These are phyloP conservation scores for Delichon dasypus DNA, from an alignment of 2,797 vertebrate genomes.

Conservation along the genomic window DNA sequence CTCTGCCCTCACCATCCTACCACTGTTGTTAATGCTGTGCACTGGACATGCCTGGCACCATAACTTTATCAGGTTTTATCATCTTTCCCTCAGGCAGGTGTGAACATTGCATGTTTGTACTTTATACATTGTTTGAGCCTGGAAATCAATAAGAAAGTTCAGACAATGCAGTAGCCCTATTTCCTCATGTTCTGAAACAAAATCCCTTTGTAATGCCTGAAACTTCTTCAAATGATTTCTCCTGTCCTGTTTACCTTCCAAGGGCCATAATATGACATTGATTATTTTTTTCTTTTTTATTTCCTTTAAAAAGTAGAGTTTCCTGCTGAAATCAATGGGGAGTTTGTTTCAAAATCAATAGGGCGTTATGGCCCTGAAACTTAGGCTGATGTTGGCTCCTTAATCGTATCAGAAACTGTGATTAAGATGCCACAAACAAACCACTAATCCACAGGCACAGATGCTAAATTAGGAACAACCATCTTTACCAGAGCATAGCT, in stretches of 20 bases:
- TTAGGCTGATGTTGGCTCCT: not conserved
- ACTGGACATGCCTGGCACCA: not conserved
- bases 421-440: constrained; percentile 29
- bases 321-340: not conserved
- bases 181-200: constrained; percentile 33
- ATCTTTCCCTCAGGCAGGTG: not conserved
- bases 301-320: not conserved
- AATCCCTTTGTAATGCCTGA: not conserved
- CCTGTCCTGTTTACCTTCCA: constrained; percentile 10
- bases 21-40: not conserved
- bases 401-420: not conserved
- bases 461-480: not conserved
- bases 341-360: constrained; percentile 11
- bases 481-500: not conserved
- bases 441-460: not conserved
- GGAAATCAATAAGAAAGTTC: constrained; percentile 29
- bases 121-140: not conserved
- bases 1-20: not conserved
- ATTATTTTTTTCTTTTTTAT: not conserved
- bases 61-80: not conserved
- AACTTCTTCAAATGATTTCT: constrained; percentile 6
- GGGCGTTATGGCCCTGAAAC: not conserved
- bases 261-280: not conserved
- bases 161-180: not conserved
- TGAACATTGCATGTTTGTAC: not conserved